Evolutionary conservation across 2,113 vertebrate species (phyloP).

Genomic region (Thinocorus orbignyianus): DNA sequence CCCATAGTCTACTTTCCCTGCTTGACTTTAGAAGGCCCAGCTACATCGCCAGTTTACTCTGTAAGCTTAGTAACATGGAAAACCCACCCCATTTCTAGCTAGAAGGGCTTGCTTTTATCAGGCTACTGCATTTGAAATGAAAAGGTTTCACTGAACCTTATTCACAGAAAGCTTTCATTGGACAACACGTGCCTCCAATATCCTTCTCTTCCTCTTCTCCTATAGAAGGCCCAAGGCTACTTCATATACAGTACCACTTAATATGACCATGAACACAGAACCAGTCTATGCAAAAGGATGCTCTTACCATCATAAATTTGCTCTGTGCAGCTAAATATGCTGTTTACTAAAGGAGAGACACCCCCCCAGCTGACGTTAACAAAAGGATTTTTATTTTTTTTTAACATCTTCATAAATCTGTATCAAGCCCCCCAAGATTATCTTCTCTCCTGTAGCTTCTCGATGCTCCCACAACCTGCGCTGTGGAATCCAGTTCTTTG

Average conservation of each 20-base stretch:
- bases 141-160: not conserved
- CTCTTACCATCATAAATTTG: not conserved
- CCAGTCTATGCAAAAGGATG: not conserved
- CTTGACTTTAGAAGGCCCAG: not conserved
- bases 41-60: not conserved
- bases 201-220: not conserved
- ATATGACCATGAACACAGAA: not conserved
- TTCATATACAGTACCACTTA: not conserved
- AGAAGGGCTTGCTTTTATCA: not conserved
- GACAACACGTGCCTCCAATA: not conserved
- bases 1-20: not conserved
- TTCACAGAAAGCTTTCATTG: not conserved
- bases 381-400: not conserved
- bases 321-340: not conserved
- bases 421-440: not conserved
- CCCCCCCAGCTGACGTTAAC: not conserved
- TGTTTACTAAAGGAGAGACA: not conserved
- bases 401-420: not conserved
- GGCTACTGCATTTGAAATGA: not conserved
- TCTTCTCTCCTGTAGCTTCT: not conserved
- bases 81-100: not conserved
- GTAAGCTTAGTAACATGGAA: not conserved
- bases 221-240: not conserved
- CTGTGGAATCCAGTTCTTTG: not conserved
- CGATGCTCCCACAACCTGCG: not conserved